Base-by-base conservation (phyloP, 1,140 invertebrate genomes). In the Alviniconcha marisindica region DNA sequence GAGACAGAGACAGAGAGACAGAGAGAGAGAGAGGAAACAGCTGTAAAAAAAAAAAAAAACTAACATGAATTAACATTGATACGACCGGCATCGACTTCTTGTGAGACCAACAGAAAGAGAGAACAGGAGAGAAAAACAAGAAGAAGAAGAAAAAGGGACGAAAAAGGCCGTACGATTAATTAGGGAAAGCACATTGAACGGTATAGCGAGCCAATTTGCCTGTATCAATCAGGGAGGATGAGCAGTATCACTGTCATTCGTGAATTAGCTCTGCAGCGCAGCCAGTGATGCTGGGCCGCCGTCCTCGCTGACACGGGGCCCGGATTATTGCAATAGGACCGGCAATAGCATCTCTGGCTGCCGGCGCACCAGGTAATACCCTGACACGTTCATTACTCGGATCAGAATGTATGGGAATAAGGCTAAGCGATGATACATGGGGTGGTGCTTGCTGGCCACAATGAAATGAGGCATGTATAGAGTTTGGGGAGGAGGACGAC, bases 201-300 rank as follows among this genome's bases (percentile, higher is more conserved):
- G 1, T 40, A 4, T 31, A 76, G 73, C 73, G 73, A 76, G 73
- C 73, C 44, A 76, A 76, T 76, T 76, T 76, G 42, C 42, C 73
- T 76, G 73, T 51, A 76, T 76, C 73, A 76, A 76, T 76, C 73
- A 76, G 44, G 2, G 10, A 31, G 44, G 73, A 76, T 76, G 44
- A 76, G 31, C 28, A 28, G 73, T 76, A 76, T 76, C 73, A 51
- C 40, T 76, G 73, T 76, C 73, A 76, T 51, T 76, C 31, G 73
- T 21, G 73, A 76, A 76, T 76, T 76, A 76, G n/a, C 73, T 51
- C 21, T 3, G 10, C 66, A 12, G 66, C 33, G 28, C 66, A 33
- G 7, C 36, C 2, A 5, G 71, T 38, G 21, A 21, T 15, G 66
- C 18, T 44, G 18, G 14, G 21, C 14, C 36, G 21, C 36, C 21